Conservation (phyloP, 2,113 vertebrate species). For the Tylochromis polylepis region DNA sequence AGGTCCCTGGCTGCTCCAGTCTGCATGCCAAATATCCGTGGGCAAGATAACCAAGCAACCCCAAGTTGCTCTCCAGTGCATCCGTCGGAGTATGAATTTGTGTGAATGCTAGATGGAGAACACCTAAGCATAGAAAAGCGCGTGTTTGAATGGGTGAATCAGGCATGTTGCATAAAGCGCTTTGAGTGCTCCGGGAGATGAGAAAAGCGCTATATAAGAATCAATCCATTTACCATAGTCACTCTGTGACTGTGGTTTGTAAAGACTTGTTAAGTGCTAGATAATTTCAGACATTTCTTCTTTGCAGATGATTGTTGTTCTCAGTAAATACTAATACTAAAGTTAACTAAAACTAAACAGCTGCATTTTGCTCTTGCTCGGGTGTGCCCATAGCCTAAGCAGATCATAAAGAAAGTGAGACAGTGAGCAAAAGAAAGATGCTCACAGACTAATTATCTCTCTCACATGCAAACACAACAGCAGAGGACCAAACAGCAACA, state of each 20-base stretch:
- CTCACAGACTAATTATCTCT: not conserved
- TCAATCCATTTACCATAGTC: not conserved
- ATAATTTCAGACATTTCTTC: not conserved
- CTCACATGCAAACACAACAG: slow-evolving; percentile 1
- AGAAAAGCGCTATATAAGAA: not conserved
- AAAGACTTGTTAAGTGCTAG: not conserved
- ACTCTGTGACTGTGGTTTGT: not conserved
- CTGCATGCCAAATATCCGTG: not conserved
- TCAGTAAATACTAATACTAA: not conserved
- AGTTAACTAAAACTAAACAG: not conserved
- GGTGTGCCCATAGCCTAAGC: not conserved
- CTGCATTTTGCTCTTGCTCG: not conserved
- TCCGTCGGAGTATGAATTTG: not conserved
- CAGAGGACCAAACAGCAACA: not conserved
- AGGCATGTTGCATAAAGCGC: no score
- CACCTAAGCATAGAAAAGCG: not conserved
- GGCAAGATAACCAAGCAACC: not conserved
- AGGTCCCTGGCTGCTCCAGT: not conserved
- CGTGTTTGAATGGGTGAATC: not conserved
- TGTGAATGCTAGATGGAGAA: not conserved
- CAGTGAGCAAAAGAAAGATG: not conserved
- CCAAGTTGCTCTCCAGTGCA: not conserved
- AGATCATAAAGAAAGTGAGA: not conserved
- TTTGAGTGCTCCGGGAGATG: not conserved
- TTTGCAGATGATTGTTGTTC: not conserved